Evolutionary conservation across 2,888 invertebrate genomes (phyloP).

Genomic region (Coleophora flavipennella): DNA sequence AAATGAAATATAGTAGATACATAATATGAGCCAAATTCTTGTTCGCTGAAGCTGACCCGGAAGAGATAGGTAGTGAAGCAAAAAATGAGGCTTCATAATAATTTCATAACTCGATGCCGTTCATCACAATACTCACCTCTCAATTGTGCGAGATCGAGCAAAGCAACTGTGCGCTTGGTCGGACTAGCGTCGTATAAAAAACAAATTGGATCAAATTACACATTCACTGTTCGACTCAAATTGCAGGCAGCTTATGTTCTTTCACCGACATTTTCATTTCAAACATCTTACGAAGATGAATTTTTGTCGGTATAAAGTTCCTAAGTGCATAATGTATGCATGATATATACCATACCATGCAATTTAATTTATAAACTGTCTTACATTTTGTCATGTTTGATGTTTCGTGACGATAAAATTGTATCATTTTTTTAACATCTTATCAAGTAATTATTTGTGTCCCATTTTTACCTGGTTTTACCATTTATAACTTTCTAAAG

Average conservation of each 20-base stretch:
- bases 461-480: too few species aligned
- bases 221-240: constrained; percentile 38
- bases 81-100: constrained; percentile 5
- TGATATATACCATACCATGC: too few species aligned
- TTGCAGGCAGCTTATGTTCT: constrained; percentile 39
- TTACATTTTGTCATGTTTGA: neutral
- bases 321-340: too few species aligned
- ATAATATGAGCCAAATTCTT: too few species aligned
- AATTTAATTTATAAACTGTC: too few species aligned
- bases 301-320: constrained; percentile 4
- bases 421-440: neutral
- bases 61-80: constrained; percentile 15
- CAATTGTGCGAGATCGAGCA: constrained; percentile 15
- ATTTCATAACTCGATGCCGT: constrained; percentile 29
- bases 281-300: constrained; percentile 23
- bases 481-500: too few species aligned
- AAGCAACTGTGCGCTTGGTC: constrained; percentile 19
- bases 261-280: constrained; percentile 35
- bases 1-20: too few species aligned
- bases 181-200: constrained; percentile 25
- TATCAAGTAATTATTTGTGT: neutral
- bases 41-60: constrained; percentile 21
- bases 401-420: constrained; percentile 1
- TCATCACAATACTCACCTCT: constrained; percentile 22
- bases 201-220: constrained; percentile 56